Evolutionary conservation across 1,140 invertebrate species (phyloP), one percentile per base, ranked within the genome.

Genomic region (Lucilia cuprina): DNA sequence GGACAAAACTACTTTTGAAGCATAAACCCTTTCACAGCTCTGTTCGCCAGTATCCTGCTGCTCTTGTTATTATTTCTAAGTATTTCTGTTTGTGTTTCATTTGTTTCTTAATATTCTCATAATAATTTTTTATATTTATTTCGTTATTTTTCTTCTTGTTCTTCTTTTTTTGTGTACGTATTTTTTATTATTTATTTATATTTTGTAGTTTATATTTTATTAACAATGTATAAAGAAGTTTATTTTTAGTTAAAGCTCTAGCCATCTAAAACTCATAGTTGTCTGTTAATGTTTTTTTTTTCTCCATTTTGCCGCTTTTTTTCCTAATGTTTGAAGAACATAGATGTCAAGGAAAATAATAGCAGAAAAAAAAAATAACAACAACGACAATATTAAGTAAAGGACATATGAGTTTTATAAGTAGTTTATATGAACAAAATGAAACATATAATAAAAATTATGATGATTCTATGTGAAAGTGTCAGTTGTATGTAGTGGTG

Each of bases 91-190:
- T 60, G 14, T 60, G 14, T 17, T 60, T 60, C n/a, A 60, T 60
- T 60, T 7, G n/a, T n/a, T 60, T 60, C 55, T 60, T 60, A 60
- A 60, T 60, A 60, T 60, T 60, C 14, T 60, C 55, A 60, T 60
- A 17, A 60, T 60, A 60, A 60, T 60, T 60, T 60, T 60, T 60
- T 60, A 60, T 60, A 60, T 60, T 60, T 60, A 60, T 60, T 60
- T 7, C n/a, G 55, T 60, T 60, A 60, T 60, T 60, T 60, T 60
- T 60, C 14, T 60, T 60, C 10, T 1, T 60, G 2, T 60, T 17
- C 55, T 3, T 1, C 14, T n/a, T 60, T 7, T 17, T 60, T 60
- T 14, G 13, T 60, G 14, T 60, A 7, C 7, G 14, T 7, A n/a
- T 2, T 60, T 60, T n/a, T n/a, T 17, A n/a, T 17, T n/a, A 60